Percentiles rank a stretch among this genome's conserved stretches.
These are phyloP conservation scores for Malacoctenus gilli DNA, from an alignment of 2,797 vertebrate genomes.

Conservation along the genomic window DNA sequence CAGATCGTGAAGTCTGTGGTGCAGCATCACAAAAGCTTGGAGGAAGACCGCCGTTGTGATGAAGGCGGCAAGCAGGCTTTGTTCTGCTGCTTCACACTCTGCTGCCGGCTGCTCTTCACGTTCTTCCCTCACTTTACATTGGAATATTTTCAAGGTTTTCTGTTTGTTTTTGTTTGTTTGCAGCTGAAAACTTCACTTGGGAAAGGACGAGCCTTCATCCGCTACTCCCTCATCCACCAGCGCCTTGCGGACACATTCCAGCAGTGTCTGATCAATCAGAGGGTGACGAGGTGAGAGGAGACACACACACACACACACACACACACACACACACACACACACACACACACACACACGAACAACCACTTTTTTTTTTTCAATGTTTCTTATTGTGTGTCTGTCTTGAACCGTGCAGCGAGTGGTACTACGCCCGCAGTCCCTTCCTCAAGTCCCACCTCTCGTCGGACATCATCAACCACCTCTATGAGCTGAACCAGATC, in stretches of 20 bases:
- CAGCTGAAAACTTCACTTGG: conserved; percentile 95
- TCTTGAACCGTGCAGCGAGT: conserved; percentile 84
- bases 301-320: conserved; percentile 2
- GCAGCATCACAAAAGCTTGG: too few species aligned
- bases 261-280: conserved; percentile 94
- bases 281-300: conserved; percentile 87
- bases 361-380: too few species aligned
- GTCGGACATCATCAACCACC: conserved; percentile 90
- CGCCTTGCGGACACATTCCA: conserved; percentile 95
- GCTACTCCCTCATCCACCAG: conserved; percentile 94
- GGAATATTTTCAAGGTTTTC: too few species aligned
- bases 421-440: conserved; percentile 97
- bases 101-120: too few species aligned
- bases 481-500: conserved; percentile 95
- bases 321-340: neutral
- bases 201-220: conserved; percentile 94
- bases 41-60: too few species aligned
- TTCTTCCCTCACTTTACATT: too few species aligned
- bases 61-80: too few species aligned
- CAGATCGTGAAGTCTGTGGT: too few species aligned
- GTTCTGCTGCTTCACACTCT: too few species aligned
- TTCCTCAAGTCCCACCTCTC: conserved; percentile 90
- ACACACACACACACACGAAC: neutral
- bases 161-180: conserved; percentile 46
- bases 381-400: neutral